These are phyloP conservation scores for Bimastos eiseni DNA, from an alignment of 2,888 invertebrate species.

Conservation along the genomic window DNA sequence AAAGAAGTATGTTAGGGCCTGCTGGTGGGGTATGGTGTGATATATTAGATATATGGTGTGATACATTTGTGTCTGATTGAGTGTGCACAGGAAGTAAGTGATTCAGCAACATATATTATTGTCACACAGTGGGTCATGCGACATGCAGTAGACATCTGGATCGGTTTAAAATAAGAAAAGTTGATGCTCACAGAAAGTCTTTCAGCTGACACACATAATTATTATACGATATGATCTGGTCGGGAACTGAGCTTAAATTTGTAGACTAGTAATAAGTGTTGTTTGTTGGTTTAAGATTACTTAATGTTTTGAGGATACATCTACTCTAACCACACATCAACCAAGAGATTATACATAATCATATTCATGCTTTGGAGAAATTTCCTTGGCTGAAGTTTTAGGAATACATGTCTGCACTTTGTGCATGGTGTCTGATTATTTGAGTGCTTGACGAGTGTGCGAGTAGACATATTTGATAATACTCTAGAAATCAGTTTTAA, in stretches of 20 bases:
- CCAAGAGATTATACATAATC: not conserved
- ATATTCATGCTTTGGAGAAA: not conserved
- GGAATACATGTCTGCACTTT: not conserved
- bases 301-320: not conserved
- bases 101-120: no score
- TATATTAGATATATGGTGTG: no score
- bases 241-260: not conserved
- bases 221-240: not conserved
- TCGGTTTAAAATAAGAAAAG: not conserved
- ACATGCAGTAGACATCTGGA: no score
- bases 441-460: not conserved
- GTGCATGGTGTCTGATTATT: not conserved
- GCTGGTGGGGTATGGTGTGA: not conserved
- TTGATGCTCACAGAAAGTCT: not conserved
- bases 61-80: no score
- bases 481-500: not conserved
- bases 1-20: not conserved
- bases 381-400: not conserved
- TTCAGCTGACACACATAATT: not conserved
- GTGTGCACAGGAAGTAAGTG: no score
- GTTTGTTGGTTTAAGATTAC: not conserved
- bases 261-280: not conserved
- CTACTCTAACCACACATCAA: not conserved
- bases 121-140: no score
- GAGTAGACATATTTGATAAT: not conserved